Evolutionary conservation across 2,113 vertebrate species (phyloP).

Genomic region (Amphiprion percula): DNA sequence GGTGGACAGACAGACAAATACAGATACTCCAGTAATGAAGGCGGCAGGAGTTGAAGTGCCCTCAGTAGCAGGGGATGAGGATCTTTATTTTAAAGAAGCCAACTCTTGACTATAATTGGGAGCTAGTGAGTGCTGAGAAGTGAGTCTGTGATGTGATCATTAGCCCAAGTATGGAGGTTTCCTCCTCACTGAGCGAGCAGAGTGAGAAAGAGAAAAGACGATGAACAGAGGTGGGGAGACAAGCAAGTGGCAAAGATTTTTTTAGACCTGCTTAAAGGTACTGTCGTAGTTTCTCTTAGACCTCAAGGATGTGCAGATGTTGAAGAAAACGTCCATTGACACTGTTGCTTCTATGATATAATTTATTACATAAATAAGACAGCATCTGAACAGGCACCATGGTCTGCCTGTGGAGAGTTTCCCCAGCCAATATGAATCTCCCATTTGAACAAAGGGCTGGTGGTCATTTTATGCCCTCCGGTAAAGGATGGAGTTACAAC

Average conservation of each 20-base stretch:
- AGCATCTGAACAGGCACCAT: no score
- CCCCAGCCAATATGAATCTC: no score
- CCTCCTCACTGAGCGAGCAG: constrained; percentile 33
- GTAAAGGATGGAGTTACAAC: no score
- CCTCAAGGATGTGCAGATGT: no score
- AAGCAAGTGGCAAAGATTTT: constrained; percentile 15
- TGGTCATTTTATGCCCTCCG: no score
- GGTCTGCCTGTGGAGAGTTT: no score
- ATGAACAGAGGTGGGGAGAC: constrained; percentile 28
- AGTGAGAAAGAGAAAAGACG: constrained; percentile 21
- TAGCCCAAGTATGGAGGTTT: constrained; percentile 59
- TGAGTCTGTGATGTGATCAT: constrained; percentile 72
- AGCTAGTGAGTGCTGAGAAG: constrained; percentile 49
- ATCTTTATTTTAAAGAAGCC: constrained; percentile 69
- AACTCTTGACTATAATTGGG: constrained; percentile 74
- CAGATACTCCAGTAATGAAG: constrained; percentile 56
- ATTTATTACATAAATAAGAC: no score
- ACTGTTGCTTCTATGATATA: no score
- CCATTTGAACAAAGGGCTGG: no score
- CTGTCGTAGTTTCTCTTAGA: no score
- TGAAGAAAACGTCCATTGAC: no score
- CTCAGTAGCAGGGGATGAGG: constrained; percentile 43
- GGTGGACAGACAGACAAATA: not conserved
- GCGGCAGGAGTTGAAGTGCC: constrained; percentile 41
- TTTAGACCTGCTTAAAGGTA: constrained; percentile 12